Evolutionary conservation across 2,113 vertebrate species (phyloP).

Genomic region (Illadopsis cleaveri): DNA sequence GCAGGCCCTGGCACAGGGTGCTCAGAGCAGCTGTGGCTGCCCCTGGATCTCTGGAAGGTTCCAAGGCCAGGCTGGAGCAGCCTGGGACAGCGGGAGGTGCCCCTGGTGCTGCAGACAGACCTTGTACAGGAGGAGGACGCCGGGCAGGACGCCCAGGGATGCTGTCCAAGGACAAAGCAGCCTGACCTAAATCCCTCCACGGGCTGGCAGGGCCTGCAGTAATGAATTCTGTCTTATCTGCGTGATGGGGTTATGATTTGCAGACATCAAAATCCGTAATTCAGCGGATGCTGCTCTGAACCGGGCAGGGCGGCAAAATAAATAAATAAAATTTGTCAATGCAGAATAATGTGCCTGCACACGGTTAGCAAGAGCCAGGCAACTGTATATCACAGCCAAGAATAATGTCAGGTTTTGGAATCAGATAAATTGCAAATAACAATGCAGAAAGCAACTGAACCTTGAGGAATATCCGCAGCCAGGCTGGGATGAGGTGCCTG

Average conservation of each 20-base stretch:
- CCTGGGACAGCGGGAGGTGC: background rate
- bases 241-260: constrained; percentile 34
- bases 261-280: constrained; percentile 59
- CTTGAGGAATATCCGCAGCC: constrained; percentile 49
- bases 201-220: background rate
- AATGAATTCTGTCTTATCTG: constrained; percentile 64
- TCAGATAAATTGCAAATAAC: constrained; percentile 75
- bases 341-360: constrained; percentile 28
- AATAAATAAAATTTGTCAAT: constrained; percentile 53
- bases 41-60: background rate
- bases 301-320: constrained; percentile 21
- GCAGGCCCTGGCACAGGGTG: background rate
- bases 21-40: background rate
- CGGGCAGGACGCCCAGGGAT: background rate
- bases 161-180: constrained; percentile 48
- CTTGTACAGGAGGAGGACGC: background rate
- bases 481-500: constrained; percentile 20
- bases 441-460: constrained; percentile 52
- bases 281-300: background rate
- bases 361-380: constrained; percentile 47
- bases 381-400: background rate
- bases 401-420: constrained; percentile 69
- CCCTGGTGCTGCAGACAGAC: background rate
- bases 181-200: constrained; percentile 38
- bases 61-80: background rate